Evolutionary conservation across 2,888 invertebrate species (phyloP).

Genomic region (Leucophenga montana): DNA sequence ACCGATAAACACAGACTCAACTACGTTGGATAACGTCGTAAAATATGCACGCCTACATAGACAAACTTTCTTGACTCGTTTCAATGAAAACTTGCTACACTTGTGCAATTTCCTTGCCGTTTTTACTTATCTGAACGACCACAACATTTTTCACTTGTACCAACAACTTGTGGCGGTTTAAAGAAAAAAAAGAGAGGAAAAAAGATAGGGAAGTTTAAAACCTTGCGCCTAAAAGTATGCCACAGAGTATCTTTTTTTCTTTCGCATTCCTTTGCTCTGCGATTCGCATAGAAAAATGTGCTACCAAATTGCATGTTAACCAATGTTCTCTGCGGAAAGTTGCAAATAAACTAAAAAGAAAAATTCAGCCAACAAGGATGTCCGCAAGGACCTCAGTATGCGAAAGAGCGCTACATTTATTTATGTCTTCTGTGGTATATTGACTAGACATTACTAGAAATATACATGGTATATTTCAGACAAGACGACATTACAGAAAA

Average conservation of each 20-base stretch:
- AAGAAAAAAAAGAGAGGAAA: not conserved
- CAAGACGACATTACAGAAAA: not conserved
- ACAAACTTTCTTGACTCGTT: not conserved
- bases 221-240: conserved; percentile 17
- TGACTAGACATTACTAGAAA: conserved; percentile 3
- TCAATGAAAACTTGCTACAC: not conserved
- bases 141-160: not conserved
- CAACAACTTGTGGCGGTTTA: not conserved
- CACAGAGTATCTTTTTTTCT: not conserved
- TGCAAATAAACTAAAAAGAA: not conserved
- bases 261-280: not conserved
- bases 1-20: too few species aligned
- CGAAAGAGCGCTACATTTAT: not conserved
- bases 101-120: not conserved
- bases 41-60: conserved; percentile 15
- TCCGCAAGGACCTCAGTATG: not conserved
- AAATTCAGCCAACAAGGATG: not conserved
- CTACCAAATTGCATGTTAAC: conserved; percentile 11
- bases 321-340: conserved; percentile 1
- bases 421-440: not conserved
- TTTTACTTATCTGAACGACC: not conserved
- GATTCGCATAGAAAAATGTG: conserved; percentile 1
- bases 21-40: conserved; percentile 8
- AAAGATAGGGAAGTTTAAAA: not conserved
- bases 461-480: not conserved